Evolutionary conservation across 2,113 vertebrate species (phyloP), one percentile per base, ranked within the genome.

Genomic region (Mormoops blainvillei): DNA sequence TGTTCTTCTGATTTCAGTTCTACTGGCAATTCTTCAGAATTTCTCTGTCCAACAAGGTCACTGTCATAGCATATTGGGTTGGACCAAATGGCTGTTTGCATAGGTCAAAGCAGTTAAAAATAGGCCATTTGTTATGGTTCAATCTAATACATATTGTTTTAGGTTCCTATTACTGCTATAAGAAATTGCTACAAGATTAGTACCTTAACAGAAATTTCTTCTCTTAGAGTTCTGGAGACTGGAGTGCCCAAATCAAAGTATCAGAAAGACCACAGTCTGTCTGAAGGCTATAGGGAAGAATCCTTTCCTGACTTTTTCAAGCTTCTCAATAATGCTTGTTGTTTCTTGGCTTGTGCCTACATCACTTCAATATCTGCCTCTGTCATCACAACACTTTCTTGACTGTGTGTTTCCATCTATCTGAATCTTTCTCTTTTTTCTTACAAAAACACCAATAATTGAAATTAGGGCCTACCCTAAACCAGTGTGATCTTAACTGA

Each of bases 301-400:
- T 10, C 16, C 9, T 9, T 41, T 19, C 63, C 52, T 45, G 33
- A 56, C 14, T 33, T 41, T 67, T 16, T 24, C 28, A 41, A n/a
- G n/a, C 45, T 58, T 28, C 14, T 26, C 1, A 3, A 67, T 13
- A 3, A 5, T 15, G 20, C 19, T 31, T 0, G 13, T 26, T 18
- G 10, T 13, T 26, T 73, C 48, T 16, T 6, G 71, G 56, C 38
- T 41, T 26, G 9, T 7, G 19, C 16, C 8, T n/a, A 18, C 7
- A 2, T 20, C 2, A 16, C 41, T 61, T 50, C 1, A 7, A 0
- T 8, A 33, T 43, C 50, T 38, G 12, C 8, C 20, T 73, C 11
- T 50, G 4, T 48, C 11, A 6, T 33, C 36, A 15, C 26, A 12
- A 5, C 41, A 33, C 19, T 12, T 26, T 94, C 58, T 43, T 65